Percentiles rank a stretch among this genome's conserved stretches.
These are phyloP conservation scores for Cuculus canorus DNA, from an alignment of 2,797 vertebrate species.

Conservation along the genomic window DNA sequence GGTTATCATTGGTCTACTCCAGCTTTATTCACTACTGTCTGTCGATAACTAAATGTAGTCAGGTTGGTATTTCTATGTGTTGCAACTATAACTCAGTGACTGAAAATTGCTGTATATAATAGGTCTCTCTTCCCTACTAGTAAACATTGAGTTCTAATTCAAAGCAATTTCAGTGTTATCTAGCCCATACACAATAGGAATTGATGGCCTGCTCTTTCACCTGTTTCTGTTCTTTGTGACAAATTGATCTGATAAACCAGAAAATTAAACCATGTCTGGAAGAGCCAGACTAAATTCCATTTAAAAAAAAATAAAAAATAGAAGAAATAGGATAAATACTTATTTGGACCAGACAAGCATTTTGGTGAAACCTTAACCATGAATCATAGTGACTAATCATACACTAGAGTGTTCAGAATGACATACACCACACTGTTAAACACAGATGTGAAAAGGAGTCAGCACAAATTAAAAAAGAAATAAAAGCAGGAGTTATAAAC, in stretches of 20 bases:
- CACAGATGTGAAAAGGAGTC: slow-evolving; percentile 8
- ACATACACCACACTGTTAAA: background rate
- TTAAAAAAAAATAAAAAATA: background rate
- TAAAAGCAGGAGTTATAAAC: background rate
- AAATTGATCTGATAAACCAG: slow-evolving; percentile 73
- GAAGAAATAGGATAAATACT: slow-evolving; percentile 48
- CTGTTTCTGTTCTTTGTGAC: slow-evolving; percentile 56
- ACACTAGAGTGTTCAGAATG: background rate
- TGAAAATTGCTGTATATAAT: slow-evolving; percentile 37
- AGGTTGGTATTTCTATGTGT: slow-evolving; percentile 1
- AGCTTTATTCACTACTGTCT: background rate
- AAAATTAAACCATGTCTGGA: slow-evolving; percentile 73
- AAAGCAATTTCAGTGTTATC: slow-evolving; percentile 63
- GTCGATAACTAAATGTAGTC: slow-evolving; percentile 6
- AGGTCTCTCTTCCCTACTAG: slow-evolving; percentile 24
- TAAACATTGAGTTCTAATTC: slow-evolving; percentile 60
- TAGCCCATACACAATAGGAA: slow-evolving; percentile 56
- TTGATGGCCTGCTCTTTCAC: slow-evolving; percentile 73
- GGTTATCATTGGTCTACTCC: background rate
- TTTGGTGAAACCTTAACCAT: slow-evolving; percentile 56
- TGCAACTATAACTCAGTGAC: background rate
- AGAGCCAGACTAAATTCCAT: slow-evolving; percentile 53
- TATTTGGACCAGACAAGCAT: slow-evolving; percentile 49
- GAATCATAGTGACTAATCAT: slow-evolving; percentile 59
- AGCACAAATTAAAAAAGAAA: background rate